These are phyloP conservation scores for Brachyptera risi DNA, from an alignment of 2,888 invertebrate genomes.

Conservation along the genomic window DNA sequence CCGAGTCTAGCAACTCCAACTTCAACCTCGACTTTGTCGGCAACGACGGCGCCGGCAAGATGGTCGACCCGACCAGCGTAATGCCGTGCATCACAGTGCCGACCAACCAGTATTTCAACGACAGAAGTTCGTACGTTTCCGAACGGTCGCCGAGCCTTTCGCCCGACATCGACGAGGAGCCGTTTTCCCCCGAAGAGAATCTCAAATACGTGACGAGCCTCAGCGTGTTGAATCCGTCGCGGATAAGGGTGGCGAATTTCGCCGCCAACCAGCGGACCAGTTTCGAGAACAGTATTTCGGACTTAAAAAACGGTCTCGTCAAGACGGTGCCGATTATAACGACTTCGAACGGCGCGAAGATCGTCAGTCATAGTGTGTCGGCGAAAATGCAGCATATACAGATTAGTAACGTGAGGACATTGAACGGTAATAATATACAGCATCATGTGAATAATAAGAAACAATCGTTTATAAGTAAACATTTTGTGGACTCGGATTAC, in stretches of 20 bases:
- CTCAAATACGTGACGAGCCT: conserved; percentile 46
- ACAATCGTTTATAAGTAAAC: background rate
- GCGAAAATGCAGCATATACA: conserved; percentile 9
- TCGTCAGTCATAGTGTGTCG: too few relatives aligned
- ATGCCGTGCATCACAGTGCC: conserved; percentile 64
- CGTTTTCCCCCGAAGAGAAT: conserved; percentile 39
- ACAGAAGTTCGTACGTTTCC: conserved; percentile 14
- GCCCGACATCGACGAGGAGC: conserved; percentile 24
- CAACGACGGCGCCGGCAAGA: conserved; percentile 68
- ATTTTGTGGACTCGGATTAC: conserved; percentile 39
- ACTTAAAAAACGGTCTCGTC: background rate
- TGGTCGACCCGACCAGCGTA: conserved; percentile 89
- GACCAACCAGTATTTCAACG: too few relatives aligned
- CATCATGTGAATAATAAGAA: background rate
- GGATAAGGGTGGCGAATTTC: conserved; percentile 29
- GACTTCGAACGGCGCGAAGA: too few relatives aligned
- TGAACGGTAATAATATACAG: background rate
- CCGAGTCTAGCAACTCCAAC: conserved; percentile 59
- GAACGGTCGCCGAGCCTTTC: conserved; percentile 16
- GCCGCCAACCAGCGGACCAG: conserved; percentile 45
- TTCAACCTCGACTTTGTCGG: conserved; percentile 65
- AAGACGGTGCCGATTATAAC: background rate
- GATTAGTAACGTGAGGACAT: conserved; percentile 3
- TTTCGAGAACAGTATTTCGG: background rate
- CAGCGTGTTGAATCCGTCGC: conserved; percentile 38